Percentiles rank a stretch among this genome's conserved stretches.
Evolutionary conservation across 2,888 invertebrate genomes (phyloP).

Genomic region (Rapana venosa): DNA sequence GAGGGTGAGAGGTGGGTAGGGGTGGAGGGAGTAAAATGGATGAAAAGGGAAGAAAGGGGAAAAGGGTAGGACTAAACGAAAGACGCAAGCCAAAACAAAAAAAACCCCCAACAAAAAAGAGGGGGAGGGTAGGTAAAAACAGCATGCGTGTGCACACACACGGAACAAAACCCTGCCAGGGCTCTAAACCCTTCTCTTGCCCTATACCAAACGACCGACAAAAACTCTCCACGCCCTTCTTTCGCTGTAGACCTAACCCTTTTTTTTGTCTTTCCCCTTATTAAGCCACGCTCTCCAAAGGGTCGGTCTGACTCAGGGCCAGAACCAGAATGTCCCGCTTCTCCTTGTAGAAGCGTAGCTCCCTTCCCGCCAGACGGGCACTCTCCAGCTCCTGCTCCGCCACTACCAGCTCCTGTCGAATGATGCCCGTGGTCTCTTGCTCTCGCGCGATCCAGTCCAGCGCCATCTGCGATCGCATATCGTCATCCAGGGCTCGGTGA

Average conservation of each 20-base stretch:
- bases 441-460: conserved; percentile 92
- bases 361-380: conserved; percentile 91
- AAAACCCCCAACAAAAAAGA: too few relatives aligned
- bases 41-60: too few relatives aligned
- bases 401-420: conserved; percentile 88
- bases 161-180: too few relatives aligned
- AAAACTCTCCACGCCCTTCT: too few relatives aligned
- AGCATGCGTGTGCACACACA: too few relatives aligned
- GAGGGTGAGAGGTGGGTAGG: too few relatives aligned
- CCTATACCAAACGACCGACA: not conserved
- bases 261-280: not conserved
- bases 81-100: too few relatives aligned
- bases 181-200: not conserved
- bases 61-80: too few relatives aligned
- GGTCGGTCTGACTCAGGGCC: conserved; percentile 88
- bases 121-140: too few relatives aligned
- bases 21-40: too few relatives aligned
- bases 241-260: not conserved
- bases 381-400: conserved; percentile 92
- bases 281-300: conserved; percentile 70
- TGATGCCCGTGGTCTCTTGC: conserved; percentile 85
- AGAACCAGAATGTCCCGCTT: conserved; percentile 95
- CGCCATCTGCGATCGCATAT: conserved; percentile 95
- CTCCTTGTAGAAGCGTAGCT: conserved; percentile 95
- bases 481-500: conserved; percentile 88